phyloP scores from a whole-genome alignment of 2,113 vertebrate species.

The Synodontis membranacea region DNA sequence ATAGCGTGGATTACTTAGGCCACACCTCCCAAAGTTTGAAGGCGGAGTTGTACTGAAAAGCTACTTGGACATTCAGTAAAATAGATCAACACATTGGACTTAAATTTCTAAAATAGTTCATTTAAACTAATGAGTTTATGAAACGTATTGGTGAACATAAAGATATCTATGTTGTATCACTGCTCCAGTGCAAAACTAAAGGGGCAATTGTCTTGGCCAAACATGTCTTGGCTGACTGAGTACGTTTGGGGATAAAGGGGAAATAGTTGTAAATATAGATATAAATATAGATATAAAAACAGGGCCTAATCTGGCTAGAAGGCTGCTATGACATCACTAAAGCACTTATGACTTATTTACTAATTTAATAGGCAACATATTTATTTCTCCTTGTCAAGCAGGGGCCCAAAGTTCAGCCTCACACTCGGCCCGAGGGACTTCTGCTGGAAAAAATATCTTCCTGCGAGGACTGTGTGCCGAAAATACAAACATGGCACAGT shows the following conservation, averaged over 20 bases:
- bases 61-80: not conserved
- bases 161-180: not conserved
- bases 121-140: not conserved
- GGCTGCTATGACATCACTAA: not conserved
- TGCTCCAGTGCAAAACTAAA: not conserved
- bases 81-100: not conserved
- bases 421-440: constrained; percentile 13
- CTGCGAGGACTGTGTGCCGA: constrained; percentile 8
- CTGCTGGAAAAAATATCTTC: constrained; percentile 15
- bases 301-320: not conserved
- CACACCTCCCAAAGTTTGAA: not conserved
- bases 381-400: constrained; percentile 13
- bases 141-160: not conserved
- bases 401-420: not conserved
- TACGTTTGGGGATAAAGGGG: not conserved
- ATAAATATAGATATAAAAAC: not conserved
- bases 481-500: constrained; percentile 26
- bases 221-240: not conserved
- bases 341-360: constrained; percentile 7
- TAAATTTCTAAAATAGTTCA: not conserved
- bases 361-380: constrained; percentile 14
- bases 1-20: too few relatives aligned
- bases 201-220: not conserved
- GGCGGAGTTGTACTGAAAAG: not conserved
- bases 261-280: not conserved